phyloP scores from a whole-genome alignment of 2,797 vertebrate genomes.

The Lycodopsis pacificus region DNA sequence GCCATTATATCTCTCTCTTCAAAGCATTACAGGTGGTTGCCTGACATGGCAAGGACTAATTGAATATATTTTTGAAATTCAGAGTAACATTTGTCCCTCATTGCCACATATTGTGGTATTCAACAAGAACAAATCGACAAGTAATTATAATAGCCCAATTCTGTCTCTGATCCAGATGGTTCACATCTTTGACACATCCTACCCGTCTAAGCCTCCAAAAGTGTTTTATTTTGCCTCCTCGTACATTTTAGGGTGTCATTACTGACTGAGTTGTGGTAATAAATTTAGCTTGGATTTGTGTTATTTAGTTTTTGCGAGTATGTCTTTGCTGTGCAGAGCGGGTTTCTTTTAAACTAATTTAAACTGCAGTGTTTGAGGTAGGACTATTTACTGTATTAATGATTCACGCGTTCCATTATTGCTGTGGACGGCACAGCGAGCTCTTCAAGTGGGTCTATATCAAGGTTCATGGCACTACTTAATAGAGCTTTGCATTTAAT shows the following conservation, averaged over 20 bases:
- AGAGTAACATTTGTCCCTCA: slow-evolving; percentile 31
- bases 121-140: slow-evolving; percentile 42
- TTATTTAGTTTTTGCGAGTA: slow-evolving; percentile 19
- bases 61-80: slow-evolving; percentile 39
- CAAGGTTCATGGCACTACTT: slow-evolving; percentile 69
- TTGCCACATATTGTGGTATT: slow-evolving; percentile 41
- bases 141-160: slow-evolving; percentile 24
- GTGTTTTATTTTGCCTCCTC: slow-evolving; percentile 22
- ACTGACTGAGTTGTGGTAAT: slow-evolving; percentile 7
- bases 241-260: slow-evolving; percentile 22
- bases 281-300: neutral
- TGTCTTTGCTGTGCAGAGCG: slow-evolving; percentile 10
- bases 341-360: slow-evolving; percentile 29
- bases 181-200: slow-evolving; percentile 29
- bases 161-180: slow-evolving; percentile 34
- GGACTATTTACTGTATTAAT: slow-evolving; percentile 48
- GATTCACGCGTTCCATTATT: slow-evolving; percentile 63
- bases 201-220: slow-evolving; percentile 17
- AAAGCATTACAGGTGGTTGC: slow-evolving; percentile 41
- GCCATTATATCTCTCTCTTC: slow-evolving; percentile 24
- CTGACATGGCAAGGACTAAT: slow-evolving; percentile 34
- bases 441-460: slow-evolving; percentile 61
- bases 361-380: slow-evolving; percentile 29
- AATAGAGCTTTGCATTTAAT: slow-evolving; percentile 75
- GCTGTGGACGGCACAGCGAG: slow-evolving; percentile 44